Conservation (phyloP, 2,797 vertebrate genomes). For the Crocidura indochinensis region DNA sequence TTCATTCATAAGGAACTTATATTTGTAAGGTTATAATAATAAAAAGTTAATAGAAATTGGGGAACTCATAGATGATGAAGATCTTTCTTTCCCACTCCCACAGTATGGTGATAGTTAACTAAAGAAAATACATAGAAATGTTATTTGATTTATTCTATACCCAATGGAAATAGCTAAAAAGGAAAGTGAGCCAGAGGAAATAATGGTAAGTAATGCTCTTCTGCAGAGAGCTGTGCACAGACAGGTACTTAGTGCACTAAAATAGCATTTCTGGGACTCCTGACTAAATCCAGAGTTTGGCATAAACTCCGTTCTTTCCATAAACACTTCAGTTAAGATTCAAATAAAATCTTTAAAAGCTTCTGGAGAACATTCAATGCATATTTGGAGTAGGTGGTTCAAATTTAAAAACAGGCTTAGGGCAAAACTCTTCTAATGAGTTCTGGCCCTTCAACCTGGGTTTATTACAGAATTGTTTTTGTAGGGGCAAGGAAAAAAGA, state of each 20-base stretch:
- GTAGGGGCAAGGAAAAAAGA: not conserved
- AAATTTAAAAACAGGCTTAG: constrained; percentile 67
- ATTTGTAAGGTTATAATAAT: not conserved
- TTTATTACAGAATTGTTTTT: constrained; percentile 60
- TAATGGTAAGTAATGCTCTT: not conserved
- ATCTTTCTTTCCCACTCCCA: not conserved
- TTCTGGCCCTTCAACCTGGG: constrained; percentile 12
- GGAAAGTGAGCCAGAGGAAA: constrained; percentile 12
- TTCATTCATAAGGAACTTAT: not conserved
- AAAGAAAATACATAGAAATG: not conserved
- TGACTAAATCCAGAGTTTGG: constrained; percentile 42
- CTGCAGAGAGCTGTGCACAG: not conserved
- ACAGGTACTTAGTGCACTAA: constrained; percentile 50
- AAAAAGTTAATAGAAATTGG: not conserved
- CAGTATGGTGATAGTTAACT: not conserved
- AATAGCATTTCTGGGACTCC: constrained; percentile 41
- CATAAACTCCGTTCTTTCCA: constrained; percentile 43
- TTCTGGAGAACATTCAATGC: constrained; percentile 58
- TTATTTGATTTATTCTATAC: constrained; percentile 35
- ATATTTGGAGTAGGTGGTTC: constrained; percentile 55
- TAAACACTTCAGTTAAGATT: constrained; percentile 69
- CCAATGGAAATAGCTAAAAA: constrained; percentile 32
- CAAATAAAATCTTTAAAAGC: constrained; percentile 65
- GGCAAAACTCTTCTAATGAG: not conserved
- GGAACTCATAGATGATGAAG: not conserved